Conservation (phyloP, 2,797 vertebrate species). For the Mus spretus region DNA sequence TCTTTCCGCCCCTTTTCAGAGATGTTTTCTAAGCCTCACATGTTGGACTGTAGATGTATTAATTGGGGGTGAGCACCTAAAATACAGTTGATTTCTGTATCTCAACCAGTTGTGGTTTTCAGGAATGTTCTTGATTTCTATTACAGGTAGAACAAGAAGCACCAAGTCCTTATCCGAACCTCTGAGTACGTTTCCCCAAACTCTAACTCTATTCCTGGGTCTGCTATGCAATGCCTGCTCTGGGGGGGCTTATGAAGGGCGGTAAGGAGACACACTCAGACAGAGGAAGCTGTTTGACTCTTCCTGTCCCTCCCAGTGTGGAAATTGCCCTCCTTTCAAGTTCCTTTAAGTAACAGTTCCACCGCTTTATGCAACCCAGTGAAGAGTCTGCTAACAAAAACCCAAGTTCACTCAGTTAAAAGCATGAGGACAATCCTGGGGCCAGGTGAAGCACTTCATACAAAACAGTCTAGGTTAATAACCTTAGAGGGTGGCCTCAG, state of each 20-base stretch:
- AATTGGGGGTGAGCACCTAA: background rate
- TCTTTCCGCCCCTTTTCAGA: background rate
- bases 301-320: background rate
- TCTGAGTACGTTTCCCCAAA: conserved; percentile 53
- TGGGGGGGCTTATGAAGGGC: no score
- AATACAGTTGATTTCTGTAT: background rate
- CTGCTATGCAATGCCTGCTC: background rate
- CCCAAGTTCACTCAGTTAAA: conserved; percentile 12
- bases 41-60: no score
- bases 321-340: conserved; percentile 3
- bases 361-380: conserved; percentile 24
- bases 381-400: background rate
- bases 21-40: background rate
- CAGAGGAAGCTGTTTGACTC: background rate
- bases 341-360: background rate
- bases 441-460: background rate
- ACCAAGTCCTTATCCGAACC: background rate
- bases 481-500: background rate
- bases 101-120: background rate
- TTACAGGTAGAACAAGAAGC: conserved; percentile 47
- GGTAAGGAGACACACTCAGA: background rate
- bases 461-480: conserved; percentile 10
- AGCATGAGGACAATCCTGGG: background rate
- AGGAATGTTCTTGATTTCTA: conserved; percentile 53
- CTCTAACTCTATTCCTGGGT: background rate